Conservation (phyloP, 2,113 vertebrate genomes). For the Pheucticus melanocephalus region DNA sequence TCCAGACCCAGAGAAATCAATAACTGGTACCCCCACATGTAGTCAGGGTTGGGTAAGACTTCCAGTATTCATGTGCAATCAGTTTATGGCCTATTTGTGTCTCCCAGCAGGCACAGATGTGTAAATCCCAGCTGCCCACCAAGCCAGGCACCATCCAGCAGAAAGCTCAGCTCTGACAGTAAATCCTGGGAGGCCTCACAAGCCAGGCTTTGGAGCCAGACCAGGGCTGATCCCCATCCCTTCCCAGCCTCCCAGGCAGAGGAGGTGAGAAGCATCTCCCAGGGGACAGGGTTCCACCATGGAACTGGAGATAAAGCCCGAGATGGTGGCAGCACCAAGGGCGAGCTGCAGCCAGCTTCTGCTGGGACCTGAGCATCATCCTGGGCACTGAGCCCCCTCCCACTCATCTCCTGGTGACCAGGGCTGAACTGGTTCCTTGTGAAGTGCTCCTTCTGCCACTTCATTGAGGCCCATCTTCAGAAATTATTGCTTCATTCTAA, state of each 20-base stretch:
- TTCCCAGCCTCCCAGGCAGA: not conserved
- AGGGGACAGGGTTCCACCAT: not conserved
- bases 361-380: rapidly evolving
- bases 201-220: not conserved
- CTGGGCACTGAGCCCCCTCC: not conserved
- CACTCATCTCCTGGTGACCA: not conserved
- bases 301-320: rapidly evolving
- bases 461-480: not conserved
- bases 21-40: too few relatives aligned
- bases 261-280: not conserved
- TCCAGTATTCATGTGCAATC: not conserved
- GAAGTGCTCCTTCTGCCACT: not conserved
- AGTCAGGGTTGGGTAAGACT: not conserved
- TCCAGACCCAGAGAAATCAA: too few relatives aligned
- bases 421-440: rapidly evolving
- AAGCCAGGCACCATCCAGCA: not conserved
- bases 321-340: rapidly evolving
- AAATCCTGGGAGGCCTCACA: not conserved
- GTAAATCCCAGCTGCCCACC: not conserved
- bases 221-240: not conserved
- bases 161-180: not conserved
- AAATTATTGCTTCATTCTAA: not conserved
- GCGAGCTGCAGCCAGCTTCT: not conserved
- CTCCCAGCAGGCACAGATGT: not conserved
- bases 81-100: not conserved